phyloP scores from a whole-genome alignment of 2,113 vertebrate species.

The Lepidiolamprologus cunningtoni region DNA sequence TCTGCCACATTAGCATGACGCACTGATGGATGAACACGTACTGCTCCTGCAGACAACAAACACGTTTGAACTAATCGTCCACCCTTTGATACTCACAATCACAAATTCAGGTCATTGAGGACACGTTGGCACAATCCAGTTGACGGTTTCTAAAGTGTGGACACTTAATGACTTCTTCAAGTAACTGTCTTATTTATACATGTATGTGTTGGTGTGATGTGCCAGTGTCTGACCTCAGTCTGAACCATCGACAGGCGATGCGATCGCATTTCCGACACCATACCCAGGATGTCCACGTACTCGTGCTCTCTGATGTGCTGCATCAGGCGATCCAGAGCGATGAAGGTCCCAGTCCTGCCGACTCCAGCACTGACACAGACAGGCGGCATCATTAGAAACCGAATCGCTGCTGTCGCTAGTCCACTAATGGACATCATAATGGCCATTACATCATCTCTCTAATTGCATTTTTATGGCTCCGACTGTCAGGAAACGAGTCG shows the following conservation, averaged over 20 bases:
- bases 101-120: neutral
- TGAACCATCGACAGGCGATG: constrained; percentile 97
- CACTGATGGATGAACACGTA: constrained; percentile 98
- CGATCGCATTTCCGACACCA: constrained; percentile 91
- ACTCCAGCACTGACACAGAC: constrained; percentile 81
- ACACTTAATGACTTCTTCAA: neutral
- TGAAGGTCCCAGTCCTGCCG: constrained; percentile 92
- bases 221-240: constrained; percentile 75
- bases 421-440: neutral
- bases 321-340: constrained; percentile 89
- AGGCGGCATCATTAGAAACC: neutral
- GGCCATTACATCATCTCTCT: neutral
- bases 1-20: constrained; percentile 91
- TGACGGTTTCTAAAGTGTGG: neutral
- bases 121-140: neutral
- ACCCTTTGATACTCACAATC: neutral
- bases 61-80: neutral
- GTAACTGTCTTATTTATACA: neutral
- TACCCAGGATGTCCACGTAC: constrained; percentile 84
- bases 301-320: constrained; percentile 93
- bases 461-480: neutral
- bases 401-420: neutral
- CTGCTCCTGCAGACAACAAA: constrained; percentile 77
- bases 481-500: neutral
- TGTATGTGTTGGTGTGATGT: neutral